phyloP scores from a whole-genome alignment of 2,113 vertebrate species.

The Rhabdomys dilectus region DNA sequence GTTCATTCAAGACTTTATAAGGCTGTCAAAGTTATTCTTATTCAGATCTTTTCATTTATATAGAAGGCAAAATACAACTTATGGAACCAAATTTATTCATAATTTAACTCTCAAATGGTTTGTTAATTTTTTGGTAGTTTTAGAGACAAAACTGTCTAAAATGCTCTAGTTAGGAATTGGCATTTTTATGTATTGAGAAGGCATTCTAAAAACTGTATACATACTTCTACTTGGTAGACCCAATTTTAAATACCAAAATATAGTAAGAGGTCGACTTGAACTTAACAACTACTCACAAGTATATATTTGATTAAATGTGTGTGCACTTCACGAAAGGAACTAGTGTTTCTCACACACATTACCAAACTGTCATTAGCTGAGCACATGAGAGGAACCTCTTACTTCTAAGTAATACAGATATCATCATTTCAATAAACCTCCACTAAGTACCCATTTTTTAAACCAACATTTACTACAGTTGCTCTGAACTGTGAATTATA shows the following conservation, averaged over 20 bases:
- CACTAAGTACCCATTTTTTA: conserved; percentile 6
- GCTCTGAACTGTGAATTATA: conserved; percentile 17
- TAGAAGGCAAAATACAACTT: neutral
- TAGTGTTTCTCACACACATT: neutral
- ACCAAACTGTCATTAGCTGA: conserved; percentile 13
- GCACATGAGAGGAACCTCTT: neutral
- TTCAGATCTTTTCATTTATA: conserved; percentile 27
- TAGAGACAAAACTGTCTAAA: conserved; percentile 64
- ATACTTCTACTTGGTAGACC: neutral
- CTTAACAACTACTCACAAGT: conserved; percentile 21
- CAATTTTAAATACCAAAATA: conserved; percentile 60
- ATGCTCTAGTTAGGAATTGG: neutral
- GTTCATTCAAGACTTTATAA: neutral
- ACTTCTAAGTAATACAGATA: conserved; percentile 38
- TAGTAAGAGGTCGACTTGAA: conserved; percentile 10
- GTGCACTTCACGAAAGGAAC: conserved; percentile 18
- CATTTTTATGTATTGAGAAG: conserved; percentile 33
- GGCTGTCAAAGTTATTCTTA: conserved; percentile 37
- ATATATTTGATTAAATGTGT: neutral
- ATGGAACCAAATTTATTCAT: conserved; percentile 48
- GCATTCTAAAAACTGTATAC: neutral
- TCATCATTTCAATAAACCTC: neutral
- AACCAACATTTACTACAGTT: conserved; percentile 19
- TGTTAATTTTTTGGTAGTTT: neutral
- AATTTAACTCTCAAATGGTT: conserved; percentile 50